Evolutionary conservation across 2,113 vertebrate genomes (phyloP).

Genomic region (Ursus arctos): DNA sequence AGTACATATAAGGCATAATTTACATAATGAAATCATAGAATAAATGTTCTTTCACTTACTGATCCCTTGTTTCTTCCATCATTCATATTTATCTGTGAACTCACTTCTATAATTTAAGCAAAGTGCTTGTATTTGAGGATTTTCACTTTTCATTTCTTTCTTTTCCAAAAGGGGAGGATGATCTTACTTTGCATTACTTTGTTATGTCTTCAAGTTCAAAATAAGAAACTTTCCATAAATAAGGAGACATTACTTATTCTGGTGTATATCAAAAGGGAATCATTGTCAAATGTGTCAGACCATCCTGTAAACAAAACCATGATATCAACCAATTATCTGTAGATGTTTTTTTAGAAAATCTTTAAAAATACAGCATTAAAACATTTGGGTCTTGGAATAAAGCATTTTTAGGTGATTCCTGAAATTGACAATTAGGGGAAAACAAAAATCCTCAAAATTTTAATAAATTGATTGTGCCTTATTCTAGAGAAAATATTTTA

Average conservation of each 20-base stretch:
- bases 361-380: not conserved
- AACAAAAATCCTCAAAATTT: not conserved
- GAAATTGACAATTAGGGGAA: not conserved
- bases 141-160: not conserved
- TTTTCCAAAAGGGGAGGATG: not conserved
- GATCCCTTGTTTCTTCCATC: not conserved
- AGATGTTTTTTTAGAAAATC: not conserved
- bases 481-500: not conserved
- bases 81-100: slow-evolving; percentile 16
- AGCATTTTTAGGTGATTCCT: not conserved
- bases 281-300: not conserved
- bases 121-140: not conserved
- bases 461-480: not conserved
- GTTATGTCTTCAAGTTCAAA: slow-evolving; percentile 21
- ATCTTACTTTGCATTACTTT: not conserved
- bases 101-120: not conserved
- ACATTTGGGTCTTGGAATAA: not conserved
- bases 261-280: not conserved
- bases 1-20: slow-evolving; percentile 30
- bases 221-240: not conserved
- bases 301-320: not conserved
- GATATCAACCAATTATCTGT: not conserved
- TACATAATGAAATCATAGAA: not conserved
- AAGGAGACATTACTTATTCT: not conserved
- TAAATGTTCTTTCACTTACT: not conserved